Evolutionary conservation across 2,113 vertebrate genomes (phyloP).

Genomic region (Dromas ardeola): DNA sequence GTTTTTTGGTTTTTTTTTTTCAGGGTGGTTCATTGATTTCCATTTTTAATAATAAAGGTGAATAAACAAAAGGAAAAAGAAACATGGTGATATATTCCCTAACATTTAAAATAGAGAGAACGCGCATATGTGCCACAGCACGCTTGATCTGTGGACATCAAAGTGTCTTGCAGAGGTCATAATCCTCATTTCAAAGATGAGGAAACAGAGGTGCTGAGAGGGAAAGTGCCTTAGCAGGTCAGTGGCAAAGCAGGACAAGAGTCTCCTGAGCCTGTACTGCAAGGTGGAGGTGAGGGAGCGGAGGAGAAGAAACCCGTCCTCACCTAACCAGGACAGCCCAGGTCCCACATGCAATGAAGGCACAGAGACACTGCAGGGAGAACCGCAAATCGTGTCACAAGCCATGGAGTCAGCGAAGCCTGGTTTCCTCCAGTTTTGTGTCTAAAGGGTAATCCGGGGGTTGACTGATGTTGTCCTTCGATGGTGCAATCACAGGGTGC

Average conservation of each 20-base stretch:
- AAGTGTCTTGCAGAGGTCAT: constrained; percentile 2
- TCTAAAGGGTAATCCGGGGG: background rate
- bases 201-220: constrained; percentile 12
- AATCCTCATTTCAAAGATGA: constrained; percentile 22
- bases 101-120: background rate
- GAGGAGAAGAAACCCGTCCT: background rate
- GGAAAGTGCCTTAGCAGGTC: constrained; percentile 29
- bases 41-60: background rate
- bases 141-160: background rate
- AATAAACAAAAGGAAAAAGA: background rate
- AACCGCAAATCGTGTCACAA: background rate
- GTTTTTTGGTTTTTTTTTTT: background rate
- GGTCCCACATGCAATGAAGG: background rate
- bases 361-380: background rate
- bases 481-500: background rate
- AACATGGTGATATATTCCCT: fast-evolving
- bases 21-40: background rate
- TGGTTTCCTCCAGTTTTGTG: background rate
- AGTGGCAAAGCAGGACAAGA: background rate
- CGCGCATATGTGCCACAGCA: background rate
- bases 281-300: background rate
- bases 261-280: background rate
- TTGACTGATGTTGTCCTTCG: background rate
- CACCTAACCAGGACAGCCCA: background rate
- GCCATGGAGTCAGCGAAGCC: background rate